phyloP scores from a whole-genome alignment of 1,140 invertebrate genomes.

The Drosophila simulans region DNA sequence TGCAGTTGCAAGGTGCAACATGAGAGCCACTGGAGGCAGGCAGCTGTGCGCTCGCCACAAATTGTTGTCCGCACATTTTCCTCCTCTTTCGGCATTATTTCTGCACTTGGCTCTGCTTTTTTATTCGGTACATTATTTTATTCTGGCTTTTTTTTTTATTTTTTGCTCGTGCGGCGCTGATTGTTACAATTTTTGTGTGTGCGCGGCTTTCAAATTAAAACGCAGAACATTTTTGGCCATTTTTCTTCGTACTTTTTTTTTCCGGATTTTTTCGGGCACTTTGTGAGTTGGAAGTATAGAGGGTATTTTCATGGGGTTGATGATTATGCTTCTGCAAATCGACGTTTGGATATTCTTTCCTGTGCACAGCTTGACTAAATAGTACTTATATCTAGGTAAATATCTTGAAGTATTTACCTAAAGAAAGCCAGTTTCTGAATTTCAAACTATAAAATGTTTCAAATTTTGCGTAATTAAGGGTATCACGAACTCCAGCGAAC shows the following conservation, averaged over 20 bases:
- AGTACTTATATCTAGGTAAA: not conserved
- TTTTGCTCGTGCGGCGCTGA: conserved; percentile 53
- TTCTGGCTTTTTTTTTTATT: conserved; percentile 25
- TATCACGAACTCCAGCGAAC: not conserved
- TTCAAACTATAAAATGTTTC: not conserved
- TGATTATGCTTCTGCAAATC: not conserved
- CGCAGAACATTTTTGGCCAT: conserved; percentile 44
- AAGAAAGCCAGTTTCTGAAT: not conserved
- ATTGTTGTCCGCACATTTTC: conserved; percentile 75
- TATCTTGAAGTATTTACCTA: no score
- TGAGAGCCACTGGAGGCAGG: conserved; percentile 47
- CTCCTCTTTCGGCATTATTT: conserved; percentile 43
- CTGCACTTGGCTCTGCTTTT: conserved; percentile 49
- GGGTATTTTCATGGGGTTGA: conserved; percentile 3
- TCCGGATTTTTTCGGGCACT: conserved; percentile 1
- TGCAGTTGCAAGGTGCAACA: conserved; percentile 71
- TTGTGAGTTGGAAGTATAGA: conserved; percentile 9
- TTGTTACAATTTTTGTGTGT: conserved; percentile 78
- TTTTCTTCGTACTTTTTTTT: conserved; percentile 19
- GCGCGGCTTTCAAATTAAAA: conserved; percentile 59
- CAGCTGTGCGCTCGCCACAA: conserved; percentile 60
- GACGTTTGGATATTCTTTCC: not conserved
- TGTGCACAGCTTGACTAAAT: not conserved
- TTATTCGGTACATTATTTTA: conserved; percentile 50
- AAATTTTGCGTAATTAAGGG: not conserved